Percentiles rank a stretch among this genome's conserved stretches.
These are phyloP conservation scores for Octodonta nipae DNA, from an alignment of 2,888 invertebrate genomes.

Conservation along the genomic window DNA sequence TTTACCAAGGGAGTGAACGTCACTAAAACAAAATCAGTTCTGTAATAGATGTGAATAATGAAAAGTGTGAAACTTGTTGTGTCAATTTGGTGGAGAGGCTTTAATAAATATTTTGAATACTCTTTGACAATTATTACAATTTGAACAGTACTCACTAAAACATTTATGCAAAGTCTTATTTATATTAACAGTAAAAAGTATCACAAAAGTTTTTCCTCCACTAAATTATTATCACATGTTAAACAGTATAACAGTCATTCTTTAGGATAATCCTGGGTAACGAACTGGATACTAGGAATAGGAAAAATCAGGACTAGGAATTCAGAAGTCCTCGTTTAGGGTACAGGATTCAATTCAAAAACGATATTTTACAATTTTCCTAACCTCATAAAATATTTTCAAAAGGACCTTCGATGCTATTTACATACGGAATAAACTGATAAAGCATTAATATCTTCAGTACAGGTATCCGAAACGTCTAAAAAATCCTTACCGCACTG, in stretches of 20 bases:
- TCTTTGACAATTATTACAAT: not conserved
- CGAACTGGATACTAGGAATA: slow-evolving; percentile 16
- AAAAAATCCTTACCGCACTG: too few relatives aligned
- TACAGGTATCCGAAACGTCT: not conserved
- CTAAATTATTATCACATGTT: slow-evolving; percentile 32
- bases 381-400: slow-evolving; percentile 16
- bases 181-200: slow-evolving; percentile 23
- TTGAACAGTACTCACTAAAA: not conserved
- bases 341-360: slow-evolving; percentile 19
- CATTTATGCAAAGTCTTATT: not conserved
- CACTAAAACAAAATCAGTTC: too few relatives aligned
- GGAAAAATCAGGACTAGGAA: slow-evolving; percentile 24
- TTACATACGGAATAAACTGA: slow-evolving; percentile 2
- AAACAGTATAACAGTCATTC: slow-evolving; percentile 19
- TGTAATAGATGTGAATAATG: not conserved
- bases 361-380: slow-evolving; percentile 7
- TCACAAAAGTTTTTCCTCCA: slow-evolving; percentile 28
- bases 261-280: slow-evolving; percentile 15
- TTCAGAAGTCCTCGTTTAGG: slow-evolving; percentile 34
- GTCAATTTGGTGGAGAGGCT: not conserved
- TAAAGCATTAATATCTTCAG: not conserved
- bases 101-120: not conserved
- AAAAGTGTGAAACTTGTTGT: not conserved
- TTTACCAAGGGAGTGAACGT: too few relatives aligned
- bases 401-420: slow-evolving; percentile 12